Base-by-base conservation (phyloP, 1,140 invertebrate genomes). In the Acyrthosiphon pisum region DNA sequence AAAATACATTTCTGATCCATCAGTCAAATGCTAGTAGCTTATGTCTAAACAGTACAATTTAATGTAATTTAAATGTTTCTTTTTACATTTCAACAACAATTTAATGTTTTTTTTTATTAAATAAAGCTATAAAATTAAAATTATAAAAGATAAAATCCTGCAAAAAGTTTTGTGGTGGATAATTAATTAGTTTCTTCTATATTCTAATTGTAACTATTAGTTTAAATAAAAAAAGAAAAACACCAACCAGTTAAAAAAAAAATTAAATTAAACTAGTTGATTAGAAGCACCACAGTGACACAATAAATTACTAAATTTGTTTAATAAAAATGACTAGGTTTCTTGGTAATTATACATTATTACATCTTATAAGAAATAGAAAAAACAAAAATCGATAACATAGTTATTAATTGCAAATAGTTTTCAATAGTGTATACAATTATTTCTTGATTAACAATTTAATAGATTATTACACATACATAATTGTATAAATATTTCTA, bases 291-390 rank as follows among this genome's bases (percentile, higher is more conserved):
- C 88, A 60, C 53, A 90, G 48, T 23, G 50, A 90, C 35, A 90
- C n/a, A 90, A 90, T 41, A 90, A 41, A 41, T 53, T n/a, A 53
- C 35, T 41, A 56, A 18, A 56, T 30, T 26, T 37, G 1, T 53
- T 88, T 90, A 41, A 41, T n/a, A 90, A 60, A 90, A 90, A 90
- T 90, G 88, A 90, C 88, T 90, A 90, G 88, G 35, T 90, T 60
- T 37, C 41, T 90, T 90, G 88, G 88, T 60, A 90, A 90, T 90
- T 41, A 41, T 56, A 90, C 18, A 90, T 44, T 26, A 90, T 23
- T 90, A 60, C 23, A 37, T 89, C 44, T 11, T 89, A 89, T 37
- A 56, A 89, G 11, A n/a, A 53, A 89, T 50, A 53, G 48, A 89
- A 50, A 88, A 90, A 44, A 84, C 83, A 50, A 88, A 89, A 89